Conservation (phyloP, 2,113 vertebrate genomes). For the Tinamus guttatus region DNA sequence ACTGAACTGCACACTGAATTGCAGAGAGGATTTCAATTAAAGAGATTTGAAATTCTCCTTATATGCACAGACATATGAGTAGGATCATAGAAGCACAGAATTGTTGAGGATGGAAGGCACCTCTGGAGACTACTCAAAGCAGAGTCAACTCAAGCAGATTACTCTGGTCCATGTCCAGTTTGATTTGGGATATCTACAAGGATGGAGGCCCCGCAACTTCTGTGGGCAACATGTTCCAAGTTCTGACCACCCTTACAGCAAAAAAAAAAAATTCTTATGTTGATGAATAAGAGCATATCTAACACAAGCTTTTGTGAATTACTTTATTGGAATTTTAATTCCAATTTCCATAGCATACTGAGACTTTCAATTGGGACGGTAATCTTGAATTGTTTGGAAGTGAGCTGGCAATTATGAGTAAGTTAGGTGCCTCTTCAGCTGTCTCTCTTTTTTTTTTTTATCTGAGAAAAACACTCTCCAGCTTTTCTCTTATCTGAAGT, state of each 20-base stretch:
- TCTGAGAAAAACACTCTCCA: neutral
- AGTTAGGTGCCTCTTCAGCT: neutral
- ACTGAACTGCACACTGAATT: neutral
- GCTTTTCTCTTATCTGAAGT: neutral
- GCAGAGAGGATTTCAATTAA: neutral
- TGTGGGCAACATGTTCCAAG: neutral
- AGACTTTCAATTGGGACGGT: neutral
- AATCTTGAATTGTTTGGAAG: neutral
- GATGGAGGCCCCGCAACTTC: neutral
- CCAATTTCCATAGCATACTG: neutral
- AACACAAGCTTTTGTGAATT: neutral
- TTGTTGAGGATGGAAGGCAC: neutral
- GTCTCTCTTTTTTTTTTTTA: neutral
- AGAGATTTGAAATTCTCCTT: neutral
- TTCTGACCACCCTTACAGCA: rapidly evolving
- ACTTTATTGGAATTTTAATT: neutral
- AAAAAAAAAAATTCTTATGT: neutral
- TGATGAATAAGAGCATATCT: neutral
- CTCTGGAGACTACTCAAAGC: neutral
- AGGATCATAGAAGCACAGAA: neutral
- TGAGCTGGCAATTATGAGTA: neutral
- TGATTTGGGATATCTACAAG: neutral
- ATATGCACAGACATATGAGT: neutral
- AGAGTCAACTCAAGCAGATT: neutral
- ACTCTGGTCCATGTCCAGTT: neutral